Evolutionary conservation across 2,113 vertebrate genomes (phyloP).

Genomic region (Nibea albiflora): DNA sequence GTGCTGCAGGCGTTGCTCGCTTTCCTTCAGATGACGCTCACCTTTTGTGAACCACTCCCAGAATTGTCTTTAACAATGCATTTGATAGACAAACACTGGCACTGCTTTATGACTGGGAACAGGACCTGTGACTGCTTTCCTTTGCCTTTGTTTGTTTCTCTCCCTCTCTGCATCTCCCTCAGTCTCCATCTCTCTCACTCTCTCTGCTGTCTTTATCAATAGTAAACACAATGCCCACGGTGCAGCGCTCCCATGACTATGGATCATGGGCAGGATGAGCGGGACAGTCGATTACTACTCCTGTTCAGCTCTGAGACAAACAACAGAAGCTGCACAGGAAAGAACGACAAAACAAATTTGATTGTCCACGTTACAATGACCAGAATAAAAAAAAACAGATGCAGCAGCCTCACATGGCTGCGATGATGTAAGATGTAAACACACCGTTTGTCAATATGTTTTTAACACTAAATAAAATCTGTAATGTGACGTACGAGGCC

Average conservation of each 20-base stretch:
- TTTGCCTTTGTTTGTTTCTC: background rate
- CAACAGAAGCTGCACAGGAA: slow-evolving; percentile 37
- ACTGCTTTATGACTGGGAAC: background rate
- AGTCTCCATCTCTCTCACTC: background rate
- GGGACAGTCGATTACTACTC: slow-evolving; percentile 52
- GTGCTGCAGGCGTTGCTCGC: no score
- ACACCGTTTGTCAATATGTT: background rate
- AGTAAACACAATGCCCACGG: slow-evolving; percentile 59
- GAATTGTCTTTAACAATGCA: background rate
- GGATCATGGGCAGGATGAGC: slow-evolving; percentile 35
- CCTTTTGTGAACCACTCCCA: no score
- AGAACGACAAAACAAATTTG: slow-evolving; percentile 33
- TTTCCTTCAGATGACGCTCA: no score
- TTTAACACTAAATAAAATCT: background rate
- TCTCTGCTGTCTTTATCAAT: slow-evolving; percentile 46
- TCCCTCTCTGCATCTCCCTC: background rate
- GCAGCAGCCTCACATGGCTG: background rate
- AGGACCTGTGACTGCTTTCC: background rate
- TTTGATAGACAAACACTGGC: slow-evolving; percentile 4
- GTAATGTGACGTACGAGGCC: no score
- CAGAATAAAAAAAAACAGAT: background rate
- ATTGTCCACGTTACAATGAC: background rate
- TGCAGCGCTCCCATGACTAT: slow-evolving; percentile 51
- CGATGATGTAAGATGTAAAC: background rate
- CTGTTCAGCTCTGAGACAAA: slow-evolving; percentile 50